A percentile compares a stretch with the other conserved stretches of the same genome.
Evolutionary conservation across 2,888 invertebrate species (phyloP).

Genomic region (Aromia moschata): DNA sequence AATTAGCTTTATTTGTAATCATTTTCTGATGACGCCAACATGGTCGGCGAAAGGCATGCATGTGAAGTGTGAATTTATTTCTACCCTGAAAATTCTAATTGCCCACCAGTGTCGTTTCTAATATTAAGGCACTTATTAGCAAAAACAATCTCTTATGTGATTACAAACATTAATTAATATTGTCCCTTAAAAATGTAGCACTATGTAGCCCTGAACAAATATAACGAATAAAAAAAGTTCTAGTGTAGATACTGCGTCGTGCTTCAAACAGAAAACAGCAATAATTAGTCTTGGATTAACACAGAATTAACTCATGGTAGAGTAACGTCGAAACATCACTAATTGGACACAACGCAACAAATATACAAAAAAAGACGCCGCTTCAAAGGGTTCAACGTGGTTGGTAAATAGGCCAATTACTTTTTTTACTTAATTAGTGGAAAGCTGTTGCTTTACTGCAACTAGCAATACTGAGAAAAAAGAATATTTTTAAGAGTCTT

Average conservation of each 20-base stretch:
- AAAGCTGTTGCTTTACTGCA: no score
- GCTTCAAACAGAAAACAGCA: constrained; percentile 36
- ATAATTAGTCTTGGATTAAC: constrained; percentile 38
- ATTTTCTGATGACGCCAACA: no score
- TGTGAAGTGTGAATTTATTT: no score
- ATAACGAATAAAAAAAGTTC: constrained; percentile 23
- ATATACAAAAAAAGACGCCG: constrained; percentile 5
- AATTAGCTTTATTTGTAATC: no score
- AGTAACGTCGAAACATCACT: constrained; percentile 29
- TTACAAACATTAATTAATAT: constrained; percentile 9
- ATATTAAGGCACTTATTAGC: no score
- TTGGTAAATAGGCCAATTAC: constrained; percentile 10
- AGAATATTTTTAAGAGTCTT: no score
- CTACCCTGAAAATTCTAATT: no score
- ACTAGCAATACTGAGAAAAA: no score
- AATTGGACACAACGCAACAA: constrained; percentile 41
- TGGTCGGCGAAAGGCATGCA: no score
- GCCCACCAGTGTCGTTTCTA: no score
- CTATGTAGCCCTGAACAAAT: neutral
- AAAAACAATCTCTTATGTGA: no score
- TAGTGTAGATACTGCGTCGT: constrained; percentile 32
- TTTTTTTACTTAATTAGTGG: no score
- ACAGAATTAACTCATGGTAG: constrained; percentile 35
- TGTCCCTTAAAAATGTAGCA: constrained; percentile 4
- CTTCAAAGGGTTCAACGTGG: neutral